phyloP scores from a whole-genome alignment of 2,797 vertebrate species.

The Cichlasoma orientale region DNA sequence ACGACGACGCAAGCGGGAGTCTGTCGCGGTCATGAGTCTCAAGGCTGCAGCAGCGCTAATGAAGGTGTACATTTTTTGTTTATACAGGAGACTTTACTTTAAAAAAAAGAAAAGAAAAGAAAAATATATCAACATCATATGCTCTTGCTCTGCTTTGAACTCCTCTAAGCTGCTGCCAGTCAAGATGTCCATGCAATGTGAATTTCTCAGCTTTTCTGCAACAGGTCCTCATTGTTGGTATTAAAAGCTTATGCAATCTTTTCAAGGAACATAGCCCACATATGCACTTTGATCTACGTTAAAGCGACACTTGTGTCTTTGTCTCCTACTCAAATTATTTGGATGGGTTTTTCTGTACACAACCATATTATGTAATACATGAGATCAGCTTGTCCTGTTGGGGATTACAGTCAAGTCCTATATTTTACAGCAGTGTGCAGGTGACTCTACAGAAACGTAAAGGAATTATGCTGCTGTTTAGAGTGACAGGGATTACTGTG shows the following conservation, averaged over 20 bases:
- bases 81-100: neutral
- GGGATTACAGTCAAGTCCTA: constrained; percentile 40
- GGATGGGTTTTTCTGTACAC: neutral
- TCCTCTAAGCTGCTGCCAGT: neutral
- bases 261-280: neutral
- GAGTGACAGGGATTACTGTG: neutral
- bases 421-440: constrained; percentile 12
- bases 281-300: constrained; percentile 6
- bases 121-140: neutral
- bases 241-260: neutral
- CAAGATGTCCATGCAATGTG: neutral
- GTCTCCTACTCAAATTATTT: neutral
- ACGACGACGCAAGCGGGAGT: constrained; percentile 90
- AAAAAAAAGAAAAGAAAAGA: neutral
- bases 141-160: neutral
- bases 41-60: constrained; percentile 91
- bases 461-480: neutral
- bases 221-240: neutral
- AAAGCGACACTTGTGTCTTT: too few species aligned
- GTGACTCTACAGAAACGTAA: neutral
- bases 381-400: constrained; percentile 34
- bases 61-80: constrained; percentile 81
- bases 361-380: constrained; percentile 49
- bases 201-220: neutral
- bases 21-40: constrained; percentile 96